Evolutionary conservation across 2,113 vertebrate species (phyloP), one percentile per base, ranked within the genome.

Genomic region (Puffinus mauretanicus): DNA sequence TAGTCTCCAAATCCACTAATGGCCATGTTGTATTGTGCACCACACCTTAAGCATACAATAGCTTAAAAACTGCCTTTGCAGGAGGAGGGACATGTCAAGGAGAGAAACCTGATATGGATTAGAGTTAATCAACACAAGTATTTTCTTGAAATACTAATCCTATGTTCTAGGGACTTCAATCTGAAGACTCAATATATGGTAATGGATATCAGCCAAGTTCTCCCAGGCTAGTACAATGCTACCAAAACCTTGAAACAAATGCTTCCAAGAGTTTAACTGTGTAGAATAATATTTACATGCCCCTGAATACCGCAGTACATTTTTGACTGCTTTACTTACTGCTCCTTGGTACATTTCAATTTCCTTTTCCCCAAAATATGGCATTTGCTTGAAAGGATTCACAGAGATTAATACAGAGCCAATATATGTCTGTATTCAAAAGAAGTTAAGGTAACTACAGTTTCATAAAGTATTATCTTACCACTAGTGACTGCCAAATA

Each of bases 371-470:
- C 99, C 99, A 96, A 99, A 99, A 96, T 99, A 99, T 0, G 99
- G 99, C 99, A 99, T 99, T 98, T 99, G 99, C 96, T 99, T 99
- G 97, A 99, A 99, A 67, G 99, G 99, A 97, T 99, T 99, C 96
- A 99, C 96, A 6, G 99, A 99, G 97, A 99, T 99, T 81, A 99
- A 98, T 57, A 99, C 99, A 1, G 99, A 99, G 44, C 99, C 99
- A 64, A 99, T 99, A 42, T 99, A 99, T 27, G 99, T 99, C 99
- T 99, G 98, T 61, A 69, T 94, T 94, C 57, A 94, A 62, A 92
- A 40, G 42, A 66, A 64, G 97, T 99, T 98, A 99, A 99, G 98
- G 99, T 46, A 94, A 54, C 38, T 36, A 51, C 49, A n/a, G 9
- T 38, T 90, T 83, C 46, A 40, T 14, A 11, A 79, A 88, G 38